These are phyloP conservation scores for Pammene fasciana DNA, from an alignment of 2,888 invertebrate genomes.

Conservation along the genomic window DNA sequence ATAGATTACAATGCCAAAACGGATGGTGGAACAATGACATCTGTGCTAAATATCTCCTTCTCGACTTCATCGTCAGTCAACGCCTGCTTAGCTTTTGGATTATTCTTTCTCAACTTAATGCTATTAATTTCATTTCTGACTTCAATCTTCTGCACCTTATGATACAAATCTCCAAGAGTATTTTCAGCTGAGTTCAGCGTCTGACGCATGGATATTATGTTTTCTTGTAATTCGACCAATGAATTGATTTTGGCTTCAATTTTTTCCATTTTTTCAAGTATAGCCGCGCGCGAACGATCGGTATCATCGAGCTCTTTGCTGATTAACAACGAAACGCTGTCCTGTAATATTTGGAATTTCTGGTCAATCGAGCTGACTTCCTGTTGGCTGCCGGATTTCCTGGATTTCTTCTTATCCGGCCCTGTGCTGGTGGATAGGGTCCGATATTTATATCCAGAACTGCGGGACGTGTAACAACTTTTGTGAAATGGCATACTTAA, in stretches of 20 bases:
- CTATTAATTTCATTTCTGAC: conserved; percentile 35
- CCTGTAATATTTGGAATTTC: conserved; percentile 60
- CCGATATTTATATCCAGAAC: conserved; percentile 71
- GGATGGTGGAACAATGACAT: background rate
- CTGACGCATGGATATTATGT: conserved; percentile 55
- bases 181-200: conserved; percentile 55
- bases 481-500: conserved; percentile 57
- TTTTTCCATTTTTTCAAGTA: conserved; percentile 60
- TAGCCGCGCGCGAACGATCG: conserved; percentile 56
- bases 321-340: conserved; percentile 59
- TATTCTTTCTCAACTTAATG: background rate
- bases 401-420: conserved; percentile 47
- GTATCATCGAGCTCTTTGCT: conserved; percentile 57
- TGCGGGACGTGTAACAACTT: conserved; percentile 68
- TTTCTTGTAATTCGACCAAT: conserved; percentile 63
- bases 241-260: conserved; percentile 64
- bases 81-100: background rate
- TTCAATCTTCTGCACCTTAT: conserved; percentile 61
- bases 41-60: conserved; percentile 14
- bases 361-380: conserved; percentile 44
- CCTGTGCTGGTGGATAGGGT: conserved; percentile 73
- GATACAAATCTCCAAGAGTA: conserved; percentile 51
- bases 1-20: background rate
- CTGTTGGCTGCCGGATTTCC: conserved; percentile 51
- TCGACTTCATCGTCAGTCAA: conserved; percentile 11